These are phyloP conservation scores for Ennomos quercinarius DNA, from an alignment of 2,888 invertebrate genomes.

Conservation along the genomic window DNA sequence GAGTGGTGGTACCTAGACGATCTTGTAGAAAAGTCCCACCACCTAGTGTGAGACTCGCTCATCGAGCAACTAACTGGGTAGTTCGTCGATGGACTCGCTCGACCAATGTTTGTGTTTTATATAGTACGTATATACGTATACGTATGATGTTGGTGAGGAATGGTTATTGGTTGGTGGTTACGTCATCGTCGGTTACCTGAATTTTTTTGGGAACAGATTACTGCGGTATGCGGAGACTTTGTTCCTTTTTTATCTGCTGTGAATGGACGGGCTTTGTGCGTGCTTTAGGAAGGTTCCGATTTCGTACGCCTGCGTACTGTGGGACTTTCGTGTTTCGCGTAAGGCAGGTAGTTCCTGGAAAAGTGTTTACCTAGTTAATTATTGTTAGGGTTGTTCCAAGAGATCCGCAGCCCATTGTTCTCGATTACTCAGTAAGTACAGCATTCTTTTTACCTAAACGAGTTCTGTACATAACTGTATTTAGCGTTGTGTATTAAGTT, in stretches of 20 bases:
- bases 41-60: too few relatives aligned
- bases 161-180: slow-evolving; percentile 28
- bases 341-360: slow-evolving; percentile 32
- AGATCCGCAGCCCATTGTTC: too few relatives aligned
- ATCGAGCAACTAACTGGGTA: too few relatives aligned
- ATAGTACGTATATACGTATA: too few relatives aligned
- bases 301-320: slow-evolving; percentile 44
- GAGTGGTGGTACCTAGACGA: too few relatives aligned
- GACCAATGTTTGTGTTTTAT: background rate
- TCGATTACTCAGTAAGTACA: too few relatives aligned
- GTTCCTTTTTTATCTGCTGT: slow-evolving; percentile 34
- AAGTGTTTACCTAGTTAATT: background rate
- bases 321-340: slow-evolving; percentile 44
- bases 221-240: slow-evolving; percentile 51
- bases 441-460: too few relatives aligned
- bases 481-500: too few relatives aligned
- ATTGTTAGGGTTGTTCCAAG: background rate
- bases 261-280: slow-evolving; percentile 31
- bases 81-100: too few relatives aligned
- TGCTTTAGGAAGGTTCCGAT: slow-evolving; percentile 22
- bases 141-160: slow-evolving; percentile 1
- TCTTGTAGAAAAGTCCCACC: too few relatives aligned
- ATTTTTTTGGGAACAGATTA: slow-evolving; percentile 57
- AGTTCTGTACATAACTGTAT: too few relatives aligned
- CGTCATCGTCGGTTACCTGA: slow-evolving; percentile 52